Evolutionary conservation across 92 coral and sea anemone species (phyloP), one percentile per base, ranked within the genome.

Genomic region (Palythoa grandiflora): DNA sequence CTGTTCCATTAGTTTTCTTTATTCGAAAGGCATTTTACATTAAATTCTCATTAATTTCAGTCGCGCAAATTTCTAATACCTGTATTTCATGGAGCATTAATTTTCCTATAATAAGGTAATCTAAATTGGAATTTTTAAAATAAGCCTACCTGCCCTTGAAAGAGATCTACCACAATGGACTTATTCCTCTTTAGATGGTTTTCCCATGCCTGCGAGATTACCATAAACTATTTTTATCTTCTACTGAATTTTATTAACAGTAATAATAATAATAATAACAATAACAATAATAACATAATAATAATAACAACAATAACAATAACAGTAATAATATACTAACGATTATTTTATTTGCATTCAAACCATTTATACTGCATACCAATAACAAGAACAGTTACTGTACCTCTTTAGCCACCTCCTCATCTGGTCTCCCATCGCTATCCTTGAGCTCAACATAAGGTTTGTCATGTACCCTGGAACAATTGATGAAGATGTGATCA

Each of bases 401-500:
- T 9, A 96, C 99, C 99, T 96, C 99, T 44, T 91, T 94, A 0
- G 99, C 98, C 66, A 96, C 99, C 85, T 93, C 98, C 72, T 94
- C 98, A 87, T 96, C 99, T 73, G 96, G 93, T 89, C 99, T 84
- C 16, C 99, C 99, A 83, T 96, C 99, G 77, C 98, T 96, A 84
- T 96, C 99, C 84, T 96, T 96, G 39, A 96, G 92, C 57, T 96
- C 99, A 2, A 95, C 94, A 55, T 96, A 96, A 1, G 99, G 99
- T 83, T 96, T 96, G 73, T 90, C 89, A 78, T 96, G 98, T 38
- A 96, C 98, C 88, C 99, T 96, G 79, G 2, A 87, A 68, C 63
- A 72, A 44, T 28, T 28, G 28, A 28, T 35, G 20, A 50, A 15
- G 15, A 77, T 3, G 21, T 48, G 20, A 21, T 19, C 38, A 38